These are phyloP conservation scores for Crax fasciolata DNA, from an alignment of 2,797 vertebrate genomes.

Conservation along the genomic window DNA sequence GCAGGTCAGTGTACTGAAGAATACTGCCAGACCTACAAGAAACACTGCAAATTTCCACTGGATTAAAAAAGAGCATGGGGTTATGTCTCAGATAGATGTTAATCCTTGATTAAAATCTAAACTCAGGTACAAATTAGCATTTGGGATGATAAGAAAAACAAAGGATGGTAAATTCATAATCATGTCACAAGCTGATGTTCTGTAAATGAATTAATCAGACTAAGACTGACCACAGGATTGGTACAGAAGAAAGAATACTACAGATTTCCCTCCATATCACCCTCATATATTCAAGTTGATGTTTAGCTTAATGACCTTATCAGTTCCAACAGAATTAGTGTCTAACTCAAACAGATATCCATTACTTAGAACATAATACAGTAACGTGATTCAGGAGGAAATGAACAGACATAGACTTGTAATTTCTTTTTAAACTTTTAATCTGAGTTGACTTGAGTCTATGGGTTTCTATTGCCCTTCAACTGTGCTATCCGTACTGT, in stretches of 20 bases:
- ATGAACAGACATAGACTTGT: background rate
- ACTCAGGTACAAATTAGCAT: background rate
- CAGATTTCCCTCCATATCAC: background rate
- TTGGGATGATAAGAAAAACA: background rate
- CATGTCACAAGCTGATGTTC: background rate
- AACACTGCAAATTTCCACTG: background rate
- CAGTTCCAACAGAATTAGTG: background rate
- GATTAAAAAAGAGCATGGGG: background rate
- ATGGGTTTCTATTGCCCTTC: background rate
- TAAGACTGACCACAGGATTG: background rate
- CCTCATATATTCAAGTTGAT: background rate
- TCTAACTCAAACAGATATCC: background rate
- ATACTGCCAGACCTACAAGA: background rate
- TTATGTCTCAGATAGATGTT: background rate
- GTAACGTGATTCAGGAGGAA: background rate
- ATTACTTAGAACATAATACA: background rate
- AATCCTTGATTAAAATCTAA: background rate
- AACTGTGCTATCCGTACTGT: rapidly evolving
- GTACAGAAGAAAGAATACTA: background rate
- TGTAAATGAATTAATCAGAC: background rate
- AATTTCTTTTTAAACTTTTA: background rate
- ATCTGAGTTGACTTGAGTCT: background rate
- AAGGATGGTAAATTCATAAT: background rate
- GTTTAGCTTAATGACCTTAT: background rate
- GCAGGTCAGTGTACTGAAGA: background rate